These are phyloP conservation scores for Branchellion lobata DNA, from an alignment of 2,888 invertebrate species.

Conservation along the genomic window DNA sequence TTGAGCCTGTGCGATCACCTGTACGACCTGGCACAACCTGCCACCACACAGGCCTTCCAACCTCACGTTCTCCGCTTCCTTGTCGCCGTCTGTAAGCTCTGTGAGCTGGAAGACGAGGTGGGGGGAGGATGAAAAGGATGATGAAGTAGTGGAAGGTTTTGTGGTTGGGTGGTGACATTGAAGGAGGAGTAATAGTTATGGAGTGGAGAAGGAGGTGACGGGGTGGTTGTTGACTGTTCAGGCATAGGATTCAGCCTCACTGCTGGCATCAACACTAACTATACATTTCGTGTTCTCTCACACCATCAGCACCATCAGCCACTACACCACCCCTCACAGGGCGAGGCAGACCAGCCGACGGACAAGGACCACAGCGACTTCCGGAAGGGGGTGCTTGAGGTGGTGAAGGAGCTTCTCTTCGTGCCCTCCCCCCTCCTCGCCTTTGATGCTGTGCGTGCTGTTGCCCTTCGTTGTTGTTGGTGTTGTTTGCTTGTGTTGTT, in stretches of 20 bases:
- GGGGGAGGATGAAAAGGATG: slow-evolving; percentile 66
- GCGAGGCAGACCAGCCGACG: slow-evolving; percentile 63
- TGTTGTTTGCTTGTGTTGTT: slow-evolving; percentile 78
- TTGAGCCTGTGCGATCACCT: slow-evolving; percentile 89
- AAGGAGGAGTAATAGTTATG: no score
- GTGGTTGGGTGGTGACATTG: no score
- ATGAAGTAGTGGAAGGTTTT: background rate
- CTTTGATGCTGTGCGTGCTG: slow-evolving; percentile 8
- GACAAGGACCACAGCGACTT: slow-evolving; percentile 80
- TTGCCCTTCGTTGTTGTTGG: no score
- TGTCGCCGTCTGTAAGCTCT: slow-evolving; percentile 83
- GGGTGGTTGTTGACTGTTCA: no score
- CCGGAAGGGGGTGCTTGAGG: slow-evolving; percentile 81
- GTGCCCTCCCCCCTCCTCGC: slow-evolving; percentile 76
- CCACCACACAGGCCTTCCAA: slow-evolving; percentile 78
- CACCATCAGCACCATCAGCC: background rate
- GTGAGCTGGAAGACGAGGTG: slow-evolving; percentile 91
- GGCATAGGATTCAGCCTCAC: no score
- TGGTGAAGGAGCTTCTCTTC: slow-evolving; percentile 94
- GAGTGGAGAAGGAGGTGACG: no score
- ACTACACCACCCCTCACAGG: background rate
- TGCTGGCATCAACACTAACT: no score
- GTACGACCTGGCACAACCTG: slow-evolving; percentile 80
- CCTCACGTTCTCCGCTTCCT: slow-evolving; percentile 89
- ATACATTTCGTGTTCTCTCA: no score